phyloP scores from a whole-genome alignment of 2,797 vertebrate species.

The Molossus molossus region DNA sequence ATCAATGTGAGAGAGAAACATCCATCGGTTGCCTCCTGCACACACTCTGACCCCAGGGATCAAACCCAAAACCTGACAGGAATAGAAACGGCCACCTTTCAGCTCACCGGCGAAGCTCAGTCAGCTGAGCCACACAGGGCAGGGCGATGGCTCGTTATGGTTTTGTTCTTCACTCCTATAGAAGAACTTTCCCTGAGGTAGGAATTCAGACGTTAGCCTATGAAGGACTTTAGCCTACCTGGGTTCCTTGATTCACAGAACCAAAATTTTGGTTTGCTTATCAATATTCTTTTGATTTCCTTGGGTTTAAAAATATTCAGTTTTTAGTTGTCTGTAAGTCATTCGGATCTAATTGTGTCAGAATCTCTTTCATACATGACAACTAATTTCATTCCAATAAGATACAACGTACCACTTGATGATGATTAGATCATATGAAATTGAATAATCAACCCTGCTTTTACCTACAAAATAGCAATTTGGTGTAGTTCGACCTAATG shows the following conservation, averaged over 20 bases:
- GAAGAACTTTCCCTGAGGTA: slow-evolving; percentile 40
- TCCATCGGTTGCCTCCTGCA: background rate
- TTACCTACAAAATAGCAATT: background rate
- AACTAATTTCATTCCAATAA: slow-evolving; percentile 53
- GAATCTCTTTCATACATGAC: slow-evolving; percentile 2
- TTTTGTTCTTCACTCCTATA: background rate
- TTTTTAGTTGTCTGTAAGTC: slow-evolving; percentile 50
- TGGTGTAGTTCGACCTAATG: background rate
- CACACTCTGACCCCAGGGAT: background rate
- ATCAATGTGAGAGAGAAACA: background rate
- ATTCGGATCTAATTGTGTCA: background rate
- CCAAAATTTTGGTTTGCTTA: slow-evolving; percentile 36
- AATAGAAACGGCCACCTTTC: too few species aligned
- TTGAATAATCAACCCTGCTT: slow-evolving; percentile 32
- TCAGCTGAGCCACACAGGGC: background rate
- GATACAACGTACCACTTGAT: background rate
- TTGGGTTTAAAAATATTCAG: slow-evolving; percentile 33
- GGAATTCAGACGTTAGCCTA: background rate
- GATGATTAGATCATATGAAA: slow-evolving; percentile 10
- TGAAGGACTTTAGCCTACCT: slow-evolving; percentile 23
- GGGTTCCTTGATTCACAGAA: slow-evolving; percentile 4
- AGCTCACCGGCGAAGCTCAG: background rate
- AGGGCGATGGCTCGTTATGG: background rate
- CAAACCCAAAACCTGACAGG: too few species aligned
- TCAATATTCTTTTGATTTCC: slow-evolving; percentile 42